phyloP scores from a whole-genome alignment of 2,797 vertebrate species.

The Pelobates cultripes region DNA sequence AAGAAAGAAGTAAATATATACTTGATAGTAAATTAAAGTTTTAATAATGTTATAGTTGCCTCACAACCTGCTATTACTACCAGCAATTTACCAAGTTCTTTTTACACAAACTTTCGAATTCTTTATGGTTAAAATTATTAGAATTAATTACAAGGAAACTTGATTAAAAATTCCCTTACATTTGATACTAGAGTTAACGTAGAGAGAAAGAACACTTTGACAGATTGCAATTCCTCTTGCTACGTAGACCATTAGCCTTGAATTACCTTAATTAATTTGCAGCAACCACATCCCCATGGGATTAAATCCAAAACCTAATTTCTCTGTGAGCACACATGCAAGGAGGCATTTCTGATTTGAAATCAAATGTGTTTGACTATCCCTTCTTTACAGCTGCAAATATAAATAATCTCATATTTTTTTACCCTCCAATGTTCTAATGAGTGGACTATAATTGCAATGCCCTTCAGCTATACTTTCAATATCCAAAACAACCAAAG shows the following conservation, averaged over 20 bases:
- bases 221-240: slow-evolving; percentile 40
- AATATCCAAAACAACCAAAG: not conserved
- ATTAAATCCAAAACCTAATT: slow-evolving; percentile 38
- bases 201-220: slow-evolving; percentile 35
- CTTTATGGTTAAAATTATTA: not conserved
- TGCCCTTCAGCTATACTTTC: not conserved
- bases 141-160: slow-evolving; percentile 36
- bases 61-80: no score
- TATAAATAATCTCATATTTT: slow-evolving; percentile 14
- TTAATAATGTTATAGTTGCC: no score
- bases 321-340: slow-evolving; percentile 25
- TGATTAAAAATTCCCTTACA: slow-evolving; percentile 41
- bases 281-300: slow-evolving; percentile 27
- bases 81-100: no score
- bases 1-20: no score
- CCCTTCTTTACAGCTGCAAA: slow-evolving; percentile 15
- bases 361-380: slow-evolving; percentile 39
- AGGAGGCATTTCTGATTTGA: slow-evolving; percentile 17
- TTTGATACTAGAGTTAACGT: slow-evolving; percentile 35
- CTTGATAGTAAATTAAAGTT: no score
- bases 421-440: slow-evolving; percentile 22
- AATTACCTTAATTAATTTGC: slow-evolving; percentile 54
- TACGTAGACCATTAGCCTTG: slow-evolving; percentile 46
- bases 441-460: slow-evolving; percentile 11
- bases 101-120: not conserved